Evolutionary conservation across 2,888 invertebrate species (phyloP).

Genomic region (Callinectes sapidus): DNA sequence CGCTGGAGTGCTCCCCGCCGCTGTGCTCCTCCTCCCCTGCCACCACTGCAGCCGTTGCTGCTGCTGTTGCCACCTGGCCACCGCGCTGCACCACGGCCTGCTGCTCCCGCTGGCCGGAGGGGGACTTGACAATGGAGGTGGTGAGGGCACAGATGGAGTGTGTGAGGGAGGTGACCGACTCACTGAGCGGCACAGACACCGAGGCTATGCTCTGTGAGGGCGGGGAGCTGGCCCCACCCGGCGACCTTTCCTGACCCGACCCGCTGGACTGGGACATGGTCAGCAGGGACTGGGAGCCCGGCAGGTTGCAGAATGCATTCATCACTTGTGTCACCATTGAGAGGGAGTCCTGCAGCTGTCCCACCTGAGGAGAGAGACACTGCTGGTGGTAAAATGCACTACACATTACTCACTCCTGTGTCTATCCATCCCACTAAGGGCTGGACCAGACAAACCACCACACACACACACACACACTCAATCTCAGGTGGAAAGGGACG

Average conservation of each 20-base stretch:
- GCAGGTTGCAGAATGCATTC: slow-evolving; percentile 72
- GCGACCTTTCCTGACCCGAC: slow-evolving; percentile 68
- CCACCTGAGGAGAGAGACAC: slow-evolving; percentile 56
- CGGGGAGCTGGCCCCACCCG: slow-evolving; percentile 59
- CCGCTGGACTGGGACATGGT: slow-evolving; percentile 72
- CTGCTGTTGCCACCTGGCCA: background rate
- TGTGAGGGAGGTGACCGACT: slow-evolving; percentile 62
- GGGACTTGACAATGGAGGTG: slow-evolving; percentile 65
- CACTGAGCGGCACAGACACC: slow-evolving; percentile 58
- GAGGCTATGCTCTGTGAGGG: slow-evolving; percentile 47
- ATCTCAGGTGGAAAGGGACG: no score
- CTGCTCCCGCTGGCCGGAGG: slow-evolving; percentile 48
- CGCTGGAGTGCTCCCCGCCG: slow-evolving; percentile 47
- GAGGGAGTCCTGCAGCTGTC: slow-evolving; percentile 70
- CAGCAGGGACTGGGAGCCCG: slow-evolving; percentile 71
- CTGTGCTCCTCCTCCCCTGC: background rate
- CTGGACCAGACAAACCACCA: background rate
- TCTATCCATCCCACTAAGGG: background rate
- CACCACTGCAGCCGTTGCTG: background rate
- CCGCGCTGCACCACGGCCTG: slow-evolving; percentile 36
- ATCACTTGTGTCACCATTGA: slow-evolving; percentile 72
- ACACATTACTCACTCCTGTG: background rate
- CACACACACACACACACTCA: background rate
- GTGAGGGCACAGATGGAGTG: slow-evolving; percentile 69
- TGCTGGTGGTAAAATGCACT: background rate